Evolutionary conservation across 2,113 vertebrate species (phyloP), one percentile per base, ranked within the genome.

Genomic region (Suncus etruscus): DNA sequence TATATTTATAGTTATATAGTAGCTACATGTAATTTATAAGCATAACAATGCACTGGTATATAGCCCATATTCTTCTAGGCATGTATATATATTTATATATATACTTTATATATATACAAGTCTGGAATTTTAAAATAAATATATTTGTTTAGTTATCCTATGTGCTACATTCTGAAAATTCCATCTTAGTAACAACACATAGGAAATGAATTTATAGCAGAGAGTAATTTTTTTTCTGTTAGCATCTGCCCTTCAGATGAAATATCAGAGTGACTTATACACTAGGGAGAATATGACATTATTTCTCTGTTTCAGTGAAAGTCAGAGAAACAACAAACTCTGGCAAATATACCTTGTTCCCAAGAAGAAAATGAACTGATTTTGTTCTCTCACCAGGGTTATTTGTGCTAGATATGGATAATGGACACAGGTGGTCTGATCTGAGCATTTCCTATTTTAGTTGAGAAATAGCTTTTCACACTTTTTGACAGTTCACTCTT

Each of bases 391-490:
- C 93, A 93, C 91, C 88, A 94, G 93, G 85, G 32, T 58, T 87
- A 82, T 97, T 94, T 95, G 79, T 90, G 31, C 79, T 94, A 50
- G 76, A 94, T 92, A 81, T 76, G 68, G 87, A 80, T 95, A 87
- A 94, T 82, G 47, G 88, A 89, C 90, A 94, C 69, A 84, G 94
- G 93, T 93, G 95, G 90, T 91, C 90, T 86, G 79, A 86, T 91
- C 69, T 68, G 54, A 91, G 92, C 80, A 89, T 95, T 94, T 95
- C 69, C 73, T 91, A 94, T 95, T 91, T 94, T 93, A 90, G 68
- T 72, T 93, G 90, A 94, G 86, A 95, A 97, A 94, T 94, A 95
- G 86, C 86, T 94, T 95, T 95, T 96, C 92, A 92, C 80, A 95
- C 83, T 75, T 93, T 93, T 93, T 76, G 51, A 77, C 39, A 90